A percentile compares a stretch with the other conserved stretches of the same genome.
phyloP scores from a whole-genome alignment of 2,113 vertebrate genomes.

The Hippoglossus stenolepis region DNA sequence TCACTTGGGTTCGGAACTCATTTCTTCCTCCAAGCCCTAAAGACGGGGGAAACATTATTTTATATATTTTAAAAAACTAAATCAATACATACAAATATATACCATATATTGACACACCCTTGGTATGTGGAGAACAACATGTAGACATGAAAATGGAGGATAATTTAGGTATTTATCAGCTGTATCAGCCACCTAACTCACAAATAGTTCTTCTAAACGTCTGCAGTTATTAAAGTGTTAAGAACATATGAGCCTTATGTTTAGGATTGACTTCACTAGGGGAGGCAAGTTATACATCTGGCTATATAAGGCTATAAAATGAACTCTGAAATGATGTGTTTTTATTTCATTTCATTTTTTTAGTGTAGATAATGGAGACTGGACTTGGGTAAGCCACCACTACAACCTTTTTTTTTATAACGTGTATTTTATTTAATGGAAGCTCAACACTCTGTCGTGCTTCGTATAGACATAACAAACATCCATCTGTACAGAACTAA shows the following conservation, averaged over 20 bases:
- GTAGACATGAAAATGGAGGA: no score
- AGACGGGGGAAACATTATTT: neutral
- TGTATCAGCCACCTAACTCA: no score
- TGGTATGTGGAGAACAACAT: no score
- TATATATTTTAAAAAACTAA: no score
- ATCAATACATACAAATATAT: no score
- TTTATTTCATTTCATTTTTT: neutral
- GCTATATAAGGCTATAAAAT: neutral
- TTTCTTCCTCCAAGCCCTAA: neutral
- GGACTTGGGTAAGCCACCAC: neutral
- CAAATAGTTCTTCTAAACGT: no score
- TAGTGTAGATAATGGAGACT: neutral
- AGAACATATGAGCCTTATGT: neutral
- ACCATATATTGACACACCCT: no score
- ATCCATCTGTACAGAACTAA: conserved; percentile 26
- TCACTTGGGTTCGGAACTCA: conserved; percentile 13
- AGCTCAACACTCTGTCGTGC: neutral
- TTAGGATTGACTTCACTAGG: neutral
- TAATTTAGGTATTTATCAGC: no score
- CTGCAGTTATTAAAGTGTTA: no score
- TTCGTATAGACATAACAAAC: conserved; percentile 11
- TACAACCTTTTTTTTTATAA: neutral
- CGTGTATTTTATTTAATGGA: conserved; percentile 22
- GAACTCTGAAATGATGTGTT: no score
- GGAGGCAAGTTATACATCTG: neutral